Conservation (phyloP, 1,140 invertebrate genomes). For the Teleogryllus occipitalis region DNA sequence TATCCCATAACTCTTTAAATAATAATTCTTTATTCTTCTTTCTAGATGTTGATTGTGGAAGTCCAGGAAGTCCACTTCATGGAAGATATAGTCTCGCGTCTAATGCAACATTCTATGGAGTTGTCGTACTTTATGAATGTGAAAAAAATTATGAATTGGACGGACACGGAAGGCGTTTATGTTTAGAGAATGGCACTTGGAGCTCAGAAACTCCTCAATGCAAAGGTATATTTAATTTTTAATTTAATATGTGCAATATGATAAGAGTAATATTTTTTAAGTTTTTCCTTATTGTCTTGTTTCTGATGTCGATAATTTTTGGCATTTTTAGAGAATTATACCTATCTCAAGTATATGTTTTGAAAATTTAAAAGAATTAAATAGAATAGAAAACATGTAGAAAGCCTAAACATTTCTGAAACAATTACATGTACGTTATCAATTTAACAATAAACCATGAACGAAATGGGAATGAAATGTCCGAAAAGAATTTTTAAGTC, state of each 20-base stretch:
- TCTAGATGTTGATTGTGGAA: slow-evolving; percentile 79
- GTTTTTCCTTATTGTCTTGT: too few relatives aligned
- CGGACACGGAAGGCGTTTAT: slow-evolving; percentile 68
- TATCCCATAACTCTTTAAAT: too few relatives aligned
- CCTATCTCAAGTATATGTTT: too few relatives aligned
- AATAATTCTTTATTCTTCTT: slow-evolving; percentile 10
- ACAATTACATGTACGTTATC: too few relatives aligned
- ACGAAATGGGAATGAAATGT: too few relatives aligned
- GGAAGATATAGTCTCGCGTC: slow-evolving; percentile 67
- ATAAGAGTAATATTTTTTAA: too few relatives aligned
- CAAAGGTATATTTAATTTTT: slow-evolving; percentile 44
- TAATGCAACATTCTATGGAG: slow-evolving; percentile 80
- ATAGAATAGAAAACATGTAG: too few relatives aligned
- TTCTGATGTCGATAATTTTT: neutral
- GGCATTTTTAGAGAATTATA: neutral
- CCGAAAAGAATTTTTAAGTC: too few relatives aligned
- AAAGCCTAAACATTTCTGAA: too few relatives aligned
- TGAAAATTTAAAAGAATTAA: too few relatives aligned
- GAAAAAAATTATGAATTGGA: slow-evolving; percentile 71
- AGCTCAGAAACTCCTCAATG: slow-evolving; percentile 68
- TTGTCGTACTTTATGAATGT: slow-evolving; percentile 75
- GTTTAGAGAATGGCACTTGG: slow-evolving; percentile 84
- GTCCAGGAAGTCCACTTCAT: slow-evolving; percentile 59
- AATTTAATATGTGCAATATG: neutral
- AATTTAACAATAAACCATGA: too few relatives aligned